Percentiles rank a stretch among this genome's conserved stretches.
Evolutionary conservation across 1,140 invertebrate genomes (phyloP).

Genomic region (Drosophila parvula): DNA sequence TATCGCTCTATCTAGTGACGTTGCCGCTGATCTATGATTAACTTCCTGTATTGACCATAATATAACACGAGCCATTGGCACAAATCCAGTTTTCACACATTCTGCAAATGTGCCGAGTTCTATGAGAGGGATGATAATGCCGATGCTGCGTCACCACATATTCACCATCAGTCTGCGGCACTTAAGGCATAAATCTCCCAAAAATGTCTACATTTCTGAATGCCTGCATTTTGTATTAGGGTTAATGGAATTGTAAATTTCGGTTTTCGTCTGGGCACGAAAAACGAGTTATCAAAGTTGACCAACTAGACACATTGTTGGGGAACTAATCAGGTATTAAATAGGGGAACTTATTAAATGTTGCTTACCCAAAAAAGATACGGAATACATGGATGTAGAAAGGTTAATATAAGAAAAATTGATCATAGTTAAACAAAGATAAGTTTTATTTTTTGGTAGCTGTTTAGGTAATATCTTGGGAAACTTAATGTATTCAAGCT

Average conservation of each 20-base stretch:
- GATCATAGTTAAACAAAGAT: not conserved
- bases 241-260: conserved; percentile 23
- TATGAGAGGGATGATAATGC: conserved; percentile 1
- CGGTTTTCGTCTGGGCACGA: not conserved
- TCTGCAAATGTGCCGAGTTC: not conserved
- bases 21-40: conserved; percentile 21
- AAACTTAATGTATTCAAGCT: not conserved
- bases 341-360: not conserved
- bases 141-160: conserved; percentile 9
- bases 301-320: conserved; percentile 1
- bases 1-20: conserved; percentile 31
- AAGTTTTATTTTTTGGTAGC: not conserved
- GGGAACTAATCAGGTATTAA: not conserved
- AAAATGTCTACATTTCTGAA: conserved; percentile 12
- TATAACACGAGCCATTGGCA: conserved; percentile 10
- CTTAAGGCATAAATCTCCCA: conserved; percentile 2
- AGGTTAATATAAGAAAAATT: not conserved
- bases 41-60: conserved; percentile 26
- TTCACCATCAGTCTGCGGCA: not conserved
- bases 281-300: conserved; percentile 13
- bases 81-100: conserved; percentile 21
- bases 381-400: not conserved
- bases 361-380: not conserved
- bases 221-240: conserved; percentile 11
- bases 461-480: not conserved